Evolutionary conservation across 1,140 invertebrate species (phyloP).

Genomic region (Pemphigus obesinymphae): DNA sequence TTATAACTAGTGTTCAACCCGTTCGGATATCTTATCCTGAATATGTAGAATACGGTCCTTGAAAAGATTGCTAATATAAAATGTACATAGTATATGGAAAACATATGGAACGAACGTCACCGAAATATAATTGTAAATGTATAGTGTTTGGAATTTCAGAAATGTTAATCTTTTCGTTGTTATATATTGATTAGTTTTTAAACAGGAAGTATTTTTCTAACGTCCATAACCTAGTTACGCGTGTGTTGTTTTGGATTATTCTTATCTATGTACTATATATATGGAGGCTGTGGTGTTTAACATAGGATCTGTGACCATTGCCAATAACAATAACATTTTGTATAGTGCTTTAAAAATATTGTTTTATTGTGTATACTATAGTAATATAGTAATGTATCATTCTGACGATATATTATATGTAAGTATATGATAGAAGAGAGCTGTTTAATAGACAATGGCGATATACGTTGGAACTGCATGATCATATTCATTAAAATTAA

Average conservation of each 20-base stretch:
- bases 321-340: too few species aligned
- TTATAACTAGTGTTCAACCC: background rate
- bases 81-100: too few species aligned
- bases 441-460: conserved; percentile 19
- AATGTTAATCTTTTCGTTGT: background rate
- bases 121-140: too few species aligned
- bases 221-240: conserved; percentile 3
- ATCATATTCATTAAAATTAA: conserved; percentile 39
- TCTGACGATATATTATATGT: too few species aligned
- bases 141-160: background rate
- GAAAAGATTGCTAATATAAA: background rate
- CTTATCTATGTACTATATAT: background rate
- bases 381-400: background rate
- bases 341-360: too few species aligned
- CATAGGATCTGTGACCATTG: background rate
- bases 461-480: background rate
- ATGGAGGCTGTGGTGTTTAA: background rate
- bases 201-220: background rate
- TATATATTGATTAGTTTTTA: background rate
- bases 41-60: background rate
- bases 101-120: too few species aligned
- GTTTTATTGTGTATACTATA: too few species aligned
- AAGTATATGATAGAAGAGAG: background rate
- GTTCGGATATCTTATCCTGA: background rate
- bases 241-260: background rate